Evolutionary conservation across 2,113 vertebrate species (phyloP).

Genomic region (Orthochromis malagaraziensis): DNA sequence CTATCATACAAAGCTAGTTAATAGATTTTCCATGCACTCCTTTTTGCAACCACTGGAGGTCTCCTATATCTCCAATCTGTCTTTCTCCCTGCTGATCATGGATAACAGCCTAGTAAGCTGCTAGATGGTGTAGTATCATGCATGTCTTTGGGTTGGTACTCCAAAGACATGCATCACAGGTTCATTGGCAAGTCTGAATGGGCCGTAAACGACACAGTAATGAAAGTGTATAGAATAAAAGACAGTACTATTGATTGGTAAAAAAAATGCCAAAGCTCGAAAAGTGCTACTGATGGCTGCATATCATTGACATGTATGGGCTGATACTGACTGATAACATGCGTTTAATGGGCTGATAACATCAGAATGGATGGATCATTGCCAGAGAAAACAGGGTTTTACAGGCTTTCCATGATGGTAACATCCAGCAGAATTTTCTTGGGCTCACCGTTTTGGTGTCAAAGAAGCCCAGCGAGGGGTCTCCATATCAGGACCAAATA

Average conservation of each 20-base stretch:
- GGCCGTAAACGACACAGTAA: not conserved
- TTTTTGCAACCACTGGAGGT: not conserved
- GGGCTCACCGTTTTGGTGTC: not conserved
- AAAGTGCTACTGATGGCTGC: not conserved
- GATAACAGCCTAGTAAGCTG: not conserved
- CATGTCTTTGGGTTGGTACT: not conserved
- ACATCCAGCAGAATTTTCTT: not conserved
- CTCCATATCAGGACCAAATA: not conserved
- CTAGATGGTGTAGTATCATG: not conserved
- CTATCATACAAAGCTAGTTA: not conserved
- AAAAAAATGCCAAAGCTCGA: fast-evolving
- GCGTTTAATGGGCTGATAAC: not conserved
- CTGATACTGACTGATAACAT: not conserved
- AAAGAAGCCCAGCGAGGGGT: not conserved
- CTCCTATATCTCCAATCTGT: not conserved
- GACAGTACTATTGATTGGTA: not conserved
- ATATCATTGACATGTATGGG: not conserved
- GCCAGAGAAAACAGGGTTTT: not conserved
- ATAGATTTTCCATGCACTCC: not conserved
- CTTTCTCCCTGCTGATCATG: not conserved
- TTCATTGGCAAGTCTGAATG: not conserved
- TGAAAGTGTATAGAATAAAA: not conserved
- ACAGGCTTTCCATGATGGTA: not conserved
- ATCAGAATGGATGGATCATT: not conserved
- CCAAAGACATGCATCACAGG: not conserved